A percentile compares a stretch with the other conserved stretches of the same genome.
phyloP scores from a whole-genome alignment of 2,888 invertebrate species.

The Hirtodrosophila cameraria region DNA sequence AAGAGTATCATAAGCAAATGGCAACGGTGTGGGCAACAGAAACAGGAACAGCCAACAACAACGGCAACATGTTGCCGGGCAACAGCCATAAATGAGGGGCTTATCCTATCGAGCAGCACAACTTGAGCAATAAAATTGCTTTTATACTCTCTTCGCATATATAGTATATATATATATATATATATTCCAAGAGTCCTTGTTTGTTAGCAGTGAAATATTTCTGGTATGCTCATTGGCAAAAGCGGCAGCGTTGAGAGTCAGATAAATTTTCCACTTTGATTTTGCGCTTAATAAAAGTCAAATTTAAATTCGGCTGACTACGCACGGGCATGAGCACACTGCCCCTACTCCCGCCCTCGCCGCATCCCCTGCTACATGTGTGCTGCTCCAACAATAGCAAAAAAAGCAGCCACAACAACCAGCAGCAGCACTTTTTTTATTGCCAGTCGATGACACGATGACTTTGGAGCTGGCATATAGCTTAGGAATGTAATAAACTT shows the following conservation, averaged over 20 bases:
- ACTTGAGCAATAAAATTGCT: conserved; percentile 79
- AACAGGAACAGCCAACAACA: conserved; percentile 4
- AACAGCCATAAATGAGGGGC: conserved; percentile 74
- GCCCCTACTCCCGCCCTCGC: not conserved
- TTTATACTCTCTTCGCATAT: conserved; percentile 62
- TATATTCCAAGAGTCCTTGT: conserved; percentile 29
- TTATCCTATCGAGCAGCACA: conserved; percentile 75
- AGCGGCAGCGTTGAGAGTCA: conserved; percentile 40
- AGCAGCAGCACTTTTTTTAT: conserved; percentile 54
- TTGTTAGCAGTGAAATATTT: conserved; percentile 58
- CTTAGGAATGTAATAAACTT: conserved; percentile 73
- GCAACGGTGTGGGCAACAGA: not conserved
- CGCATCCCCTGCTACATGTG: conserved; percentile 25
- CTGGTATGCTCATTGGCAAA: conserved; percentile 55
- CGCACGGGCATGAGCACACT: conserved; percentile 39
- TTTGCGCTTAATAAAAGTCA: conserved; percentile 77
- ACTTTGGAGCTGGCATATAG: conserved; percentile 52
- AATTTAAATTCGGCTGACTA: conserved; percentile 79
- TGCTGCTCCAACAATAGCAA: conserved; percentile 26
- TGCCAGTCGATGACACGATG: conserved; percentile 70
- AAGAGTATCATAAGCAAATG: not conserved
- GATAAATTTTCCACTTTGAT: conserved; percentile 75
- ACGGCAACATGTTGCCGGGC: conserved; percentile 72
- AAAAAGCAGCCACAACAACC: conserved; percentile 10
- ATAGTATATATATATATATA: too few species aligned